These are phyloP conservation scores for Cynocephalus volans DNA, from an alignment of 2,113 vertebrate species.

Conservation along the genomic window DNA sequence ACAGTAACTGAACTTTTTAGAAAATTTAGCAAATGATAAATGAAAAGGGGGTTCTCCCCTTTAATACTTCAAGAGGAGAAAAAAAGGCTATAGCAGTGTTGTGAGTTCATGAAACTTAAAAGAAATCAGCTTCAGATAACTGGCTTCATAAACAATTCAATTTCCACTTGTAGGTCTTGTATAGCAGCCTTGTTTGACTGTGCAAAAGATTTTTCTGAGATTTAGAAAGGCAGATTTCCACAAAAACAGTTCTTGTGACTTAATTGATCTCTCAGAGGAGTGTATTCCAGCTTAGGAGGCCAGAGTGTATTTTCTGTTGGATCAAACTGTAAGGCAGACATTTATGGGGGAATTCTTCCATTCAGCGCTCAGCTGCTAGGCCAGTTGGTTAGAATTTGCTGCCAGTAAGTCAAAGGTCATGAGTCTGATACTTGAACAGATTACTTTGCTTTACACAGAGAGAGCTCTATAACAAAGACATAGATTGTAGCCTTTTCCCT, in stretches of 20 bases:
- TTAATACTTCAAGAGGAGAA: background rate
- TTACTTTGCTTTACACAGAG: slow-evolving; percentile 38
- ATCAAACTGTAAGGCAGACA: background rate
- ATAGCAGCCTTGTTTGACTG: slow-evolving; percentile 29
- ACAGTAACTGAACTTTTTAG: background rate
- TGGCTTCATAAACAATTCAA: background rate
- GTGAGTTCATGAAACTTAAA: background rate
- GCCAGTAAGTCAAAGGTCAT: slow-evolving; percentile 63
- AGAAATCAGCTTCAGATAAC: background rate
- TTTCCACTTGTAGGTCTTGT: slow-evolving; percentile 24
- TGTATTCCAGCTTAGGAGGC: background rate
- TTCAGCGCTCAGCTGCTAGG: slow-evolving; percentile 22
- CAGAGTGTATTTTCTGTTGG: background rate
- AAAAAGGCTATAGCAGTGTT: background rate
- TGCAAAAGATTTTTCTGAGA: slow-evolving; percentile 52
- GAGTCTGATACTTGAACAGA: slow-evolving; percentile 47
- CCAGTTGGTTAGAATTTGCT: slow-evolving; percentile 50
- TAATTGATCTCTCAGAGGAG: slow-evolving; percentile 45
- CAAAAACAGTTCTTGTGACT: slow-evolving; percentile 34
- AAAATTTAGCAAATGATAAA: slow-evolving; percentile 1
- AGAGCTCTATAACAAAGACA: slow-evolving; percentile 39
- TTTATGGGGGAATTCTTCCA: slow-evolving; percentile 58
- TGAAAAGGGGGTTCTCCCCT: background rate
- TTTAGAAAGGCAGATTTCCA: slow-evolving; percentile 31
- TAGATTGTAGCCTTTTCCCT: background rate